Percentiles rank a stretch among this genome's conserved stretches.
phyloP scores from a whole-genome alignment of 2,113 vertebrate species.

The Mus spicilegus region DNA sequence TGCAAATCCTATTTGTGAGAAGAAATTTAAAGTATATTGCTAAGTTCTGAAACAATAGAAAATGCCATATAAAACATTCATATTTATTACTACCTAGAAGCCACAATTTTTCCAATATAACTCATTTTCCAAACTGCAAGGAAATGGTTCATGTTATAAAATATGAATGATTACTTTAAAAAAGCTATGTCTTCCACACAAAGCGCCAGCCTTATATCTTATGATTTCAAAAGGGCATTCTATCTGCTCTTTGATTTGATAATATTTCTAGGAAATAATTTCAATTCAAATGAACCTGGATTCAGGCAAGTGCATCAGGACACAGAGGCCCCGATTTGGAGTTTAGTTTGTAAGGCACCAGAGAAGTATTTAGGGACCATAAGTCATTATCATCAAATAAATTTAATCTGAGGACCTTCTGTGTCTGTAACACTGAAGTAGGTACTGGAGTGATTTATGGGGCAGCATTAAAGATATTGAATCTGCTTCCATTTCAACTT shows the following conservation, averaged over 20 bases:
- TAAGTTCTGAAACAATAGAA: conserved; percentile 66
- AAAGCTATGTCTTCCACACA: conserved; percentile 64
- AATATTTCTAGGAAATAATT: conserved; percentile 71
- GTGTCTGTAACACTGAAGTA: background rate
- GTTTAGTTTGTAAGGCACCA: background rate
- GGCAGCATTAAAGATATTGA: background rate
- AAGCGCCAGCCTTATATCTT: conserved; percentile 62
- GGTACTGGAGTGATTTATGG: conserved; percentile 61
- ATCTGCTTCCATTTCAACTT: conserved; percentile 60
- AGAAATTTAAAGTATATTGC: conserved; percentile 65
- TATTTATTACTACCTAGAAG: conserved; percentile 75
- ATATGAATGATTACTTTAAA: conserved; percentile 77
- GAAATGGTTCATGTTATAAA: conserved; percentile 75
- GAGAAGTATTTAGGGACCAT: background rate
- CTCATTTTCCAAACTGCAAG: conserved; percentile 79
- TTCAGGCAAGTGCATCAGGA: background rate
- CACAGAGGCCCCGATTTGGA: background rate
- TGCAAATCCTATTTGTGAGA: conserved; percentile 62
- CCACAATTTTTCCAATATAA: conserved; percentile 71
- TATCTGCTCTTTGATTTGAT: conserved; percentile 64
- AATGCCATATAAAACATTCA: conserved; percentile 73
- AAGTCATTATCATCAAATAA: conserved; percentile 49
- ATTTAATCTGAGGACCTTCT: conserved; percentile 23
- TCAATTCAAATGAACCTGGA: conserved; percentile 54
- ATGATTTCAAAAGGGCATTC: conserved; percentile 70